phyloP scores from a whole-genome alignment of 1,140 invertebrate genomes.

The Lasaia peninsularis region DNA sequence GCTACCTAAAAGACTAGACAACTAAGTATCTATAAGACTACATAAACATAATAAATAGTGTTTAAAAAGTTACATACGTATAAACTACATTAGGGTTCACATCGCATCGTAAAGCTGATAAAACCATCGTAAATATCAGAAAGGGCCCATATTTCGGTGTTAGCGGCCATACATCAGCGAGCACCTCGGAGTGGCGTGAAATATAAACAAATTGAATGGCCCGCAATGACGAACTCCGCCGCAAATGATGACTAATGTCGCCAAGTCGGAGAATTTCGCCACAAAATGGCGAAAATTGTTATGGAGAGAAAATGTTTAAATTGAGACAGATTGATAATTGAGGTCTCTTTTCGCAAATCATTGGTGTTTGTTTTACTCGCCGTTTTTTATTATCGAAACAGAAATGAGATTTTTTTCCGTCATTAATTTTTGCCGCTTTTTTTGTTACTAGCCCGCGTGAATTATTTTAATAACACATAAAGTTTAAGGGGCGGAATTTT shows the following conservation, averaged over 20 bases:
- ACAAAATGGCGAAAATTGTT: not conserved
- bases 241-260: conserved; percentile 69
- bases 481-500: no score
- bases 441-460: no score
- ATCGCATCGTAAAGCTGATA: conserved; percentile 33
- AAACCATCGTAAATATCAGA: conserved; percentile 58
- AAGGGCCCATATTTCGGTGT: conserved; percentile 59
- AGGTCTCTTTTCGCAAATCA: not conserved
- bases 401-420: no score
- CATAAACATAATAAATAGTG: not conserved
- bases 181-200: conserved; percentile 64
- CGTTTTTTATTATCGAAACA: no score
- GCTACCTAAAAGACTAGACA: not conserved
- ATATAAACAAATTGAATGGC: conserved; percentile 74
- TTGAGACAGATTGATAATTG: not conserved
- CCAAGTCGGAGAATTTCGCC: conserved; percentile 14
- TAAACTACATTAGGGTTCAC: conserved; percentile 49
- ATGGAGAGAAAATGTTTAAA: not conserved
- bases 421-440: no score
- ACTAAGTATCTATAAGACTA: conserved; percentile 1
- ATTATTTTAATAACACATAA: no score
- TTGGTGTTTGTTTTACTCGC: no score
- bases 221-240: conserved; percentile 52
- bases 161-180: conserved; percentile 51
- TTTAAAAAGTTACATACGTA: conserved; percentile 18